Evolutionary conservation across 92 coral and sea anemone species (phyloP).

Genomic region (Palythoa grandiflora): DNA sequence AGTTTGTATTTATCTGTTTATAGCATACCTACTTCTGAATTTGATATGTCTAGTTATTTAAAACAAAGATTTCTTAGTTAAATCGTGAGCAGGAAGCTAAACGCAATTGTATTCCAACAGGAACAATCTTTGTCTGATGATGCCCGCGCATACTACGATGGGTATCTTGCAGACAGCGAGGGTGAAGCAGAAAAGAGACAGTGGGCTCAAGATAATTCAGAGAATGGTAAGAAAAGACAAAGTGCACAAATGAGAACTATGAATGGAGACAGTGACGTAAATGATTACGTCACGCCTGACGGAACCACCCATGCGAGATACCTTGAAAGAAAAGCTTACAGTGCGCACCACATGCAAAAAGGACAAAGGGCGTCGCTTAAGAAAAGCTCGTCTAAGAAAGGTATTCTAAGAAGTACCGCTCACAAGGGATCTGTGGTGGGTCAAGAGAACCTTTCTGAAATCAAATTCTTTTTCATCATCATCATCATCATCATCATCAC

Average conservation of each 20-base stretch:
- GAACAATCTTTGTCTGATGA: background rate
- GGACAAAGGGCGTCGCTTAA: background rate
- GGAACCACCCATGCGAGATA: slow-evolving; percentile 22
- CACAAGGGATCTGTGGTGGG: background rate
- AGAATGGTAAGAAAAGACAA: slow-evolving; percentile 1
- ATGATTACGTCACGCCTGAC: slow-evolving; percentile 32
- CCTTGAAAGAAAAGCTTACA: background rate
- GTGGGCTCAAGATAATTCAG: slow-evolving; percentile 67
- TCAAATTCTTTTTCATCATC: background rate
- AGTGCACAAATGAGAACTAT: background rate
- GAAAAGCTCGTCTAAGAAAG: slow-evolving; percentile 10
- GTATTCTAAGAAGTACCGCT: background rate
- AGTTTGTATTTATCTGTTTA: no score
- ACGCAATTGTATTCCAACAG: background rate
- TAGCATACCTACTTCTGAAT: no score
- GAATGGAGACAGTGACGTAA: slow-evolving; percentile 7
- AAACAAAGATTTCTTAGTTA: background rate
- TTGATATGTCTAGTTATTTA: background rate
- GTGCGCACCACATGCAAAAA: slow-evolving; percentile 10
- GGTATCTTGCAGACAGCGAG: slow-evolving; percentile 84
- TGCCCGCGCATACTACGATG: slow-evolving; percentile 60
- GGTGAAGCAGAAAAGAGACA: slow-evolving; percentile 64
- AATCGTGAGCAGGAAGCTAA: background rate
- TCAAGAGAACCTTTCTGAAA: background rate
- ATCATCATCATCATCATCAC: background rate